These are phyloP conservation scores for Drosophila phalerata DNA, from an alignment of 2,888 invertebrate genomes.

Conservation along the genomic window DNA sequence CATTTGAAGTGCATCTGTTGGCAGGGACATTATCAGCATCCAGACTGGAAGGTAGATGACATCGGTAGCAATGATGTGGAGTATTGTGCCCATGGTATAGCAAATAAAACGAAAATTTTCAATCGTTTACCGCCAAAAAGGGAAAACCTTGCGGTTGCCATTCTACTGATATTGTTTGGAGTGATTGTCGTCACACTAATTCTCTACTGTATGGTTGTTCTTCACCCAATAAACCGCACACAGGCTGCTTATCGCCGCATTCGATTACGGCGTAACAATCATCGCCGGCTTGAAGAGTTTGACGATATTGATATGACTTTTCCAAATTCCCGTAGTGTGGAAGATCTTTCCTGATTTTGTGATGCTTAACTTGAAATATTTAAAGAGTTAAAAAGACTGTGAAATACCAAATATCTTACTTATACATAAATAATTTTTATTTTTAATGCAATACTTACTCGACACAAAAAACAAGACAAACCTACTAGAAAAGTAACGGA, in stretches of 20 bases:
- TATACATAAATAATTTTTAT: not conserved
- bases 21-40: constrained; percentile 56
- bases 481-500: too few species aligned
- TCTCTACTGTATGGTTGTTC: constrained; percentile 47
- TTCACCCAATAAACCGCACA: constrained; percentile 54
- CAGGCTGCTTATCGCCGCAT: constrained; percentile 51
- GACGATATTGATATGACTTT: constrained; percentile 59
- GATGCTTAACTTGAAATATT: not conserved
- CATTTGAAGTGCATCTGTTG: constrained; percentile 54
- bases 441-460: too few species aligned
- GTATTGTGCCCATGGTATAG: constrained; percentile 27
- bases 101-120: constrained; percentile 33
- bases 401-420: constrained; percentile 5
- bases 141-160: constrained; percentile 51
- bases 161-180: constrained; percentile 55
- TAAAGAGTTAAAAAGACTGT: constrained; percentile 27
- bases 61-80: constrained; percentile 12
- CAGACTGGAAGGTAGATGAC: constrained; percentile 39
- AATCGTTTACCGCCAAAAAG: constrained; percentile 41
- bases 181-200: constrained; percentile 47
- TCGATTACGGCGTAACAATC: constrained; percentile 48
- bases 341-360: not conserved
- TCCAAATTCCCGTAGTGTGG: constrained; percentile 7
- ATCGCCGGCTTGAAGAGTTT: constrained; percentile 60
- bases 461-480: too few species aligned